Base-by-base conservation (phyloP, 2,113 vertebrate genomes). In the Mustela lutreola region DNA sequence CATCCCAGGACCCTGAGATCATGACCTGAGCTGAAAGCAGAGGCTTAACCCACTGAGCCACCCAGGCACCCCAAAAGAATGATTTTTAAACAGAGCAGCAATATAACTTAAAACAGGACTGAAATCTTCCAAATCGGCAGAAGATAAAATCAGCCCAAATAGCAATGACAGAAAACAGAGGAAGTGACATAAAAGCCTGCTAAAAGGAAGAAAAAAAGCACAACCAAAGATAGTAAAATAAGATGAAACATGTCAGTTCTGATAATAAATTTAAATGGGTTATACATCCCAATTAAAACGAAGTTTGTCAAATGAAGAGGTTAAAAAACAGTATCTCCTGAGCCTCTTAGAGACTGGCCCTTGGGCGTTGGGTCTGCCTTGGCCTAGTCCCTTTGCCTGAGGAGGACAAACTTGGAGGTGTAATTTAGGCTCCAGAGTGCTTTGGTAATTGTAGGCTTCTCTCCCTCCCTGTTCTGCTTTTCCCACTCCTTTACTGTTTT, bases 131-230 rank as follows among this genome's bases (percentile, higher is more conserved):
- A 93, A 63, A 85, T 81, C 19, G 62, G 9, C 11, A 56, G 70
- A 91, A 87, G 85, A 95, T 82, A 89, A 95, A 76, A 89, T 94
- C 70, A 95, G 89, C 65, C 7, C 33, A 84, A 88, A 86, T 12
- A 87, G 18, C 39, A 93, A 81, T 53, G 88, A 76, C 76, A 85
- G 87, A 91, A 93, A 89, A 89, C 31, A 95, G 65, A 95, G 58
- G 56, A 94, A 95, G 70, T 24, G 16, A 70, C 36, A 79, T 75
- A 91, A 80, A 95, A 75, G 70, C 28, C n/a, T 73, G 36, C 15
- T 42, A 48, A 39, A 53, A 88, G 18, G 33, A 50, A 67, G 8
- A 5, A 42, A 78, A 89, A 12, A 53, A 48, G 42, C 11, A 84
- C 42, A 84, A 67, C 56, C 39, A 11, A 45, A 91, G 90, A 65